Evolutionary conservation across 2,888 invertebrate species (phyloP).

Genomic region (Megaustenia siamemsis): DNA sequence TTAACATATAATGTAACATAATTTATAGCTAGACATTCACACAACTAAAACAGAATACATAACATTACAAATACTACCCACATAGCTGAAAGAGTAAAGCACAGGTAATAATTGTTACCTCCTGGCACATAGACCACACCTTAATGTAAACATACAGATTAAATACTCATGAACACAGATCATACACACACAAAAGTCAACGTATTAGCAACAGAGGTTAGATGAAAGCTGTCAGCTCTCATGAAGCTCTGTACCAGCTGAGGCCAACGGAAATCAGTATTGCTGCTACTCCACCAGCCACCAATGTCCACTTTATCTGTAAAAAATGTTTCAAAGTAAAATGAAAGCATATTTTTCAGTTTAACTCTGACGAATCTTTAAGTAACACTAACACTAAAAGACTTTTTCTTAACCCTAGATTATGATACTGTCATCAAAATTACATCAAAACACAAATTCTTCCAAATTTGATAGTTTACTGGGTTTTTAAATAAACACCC

Average conservation of each 20-base stretch:
- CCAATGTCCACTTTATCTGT: slow-evolving; percentile 64
- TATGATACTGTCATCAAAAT: too few relatives aligned
- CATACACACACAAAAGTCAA: background rate
- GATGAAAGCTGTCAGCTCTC: background rate
- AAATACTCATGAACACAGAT: slow-evolving; percentile 22
- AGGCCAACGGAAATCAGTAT: slow-evolving; percentile 64
- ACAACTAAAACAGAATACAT: too few relatives aligned
- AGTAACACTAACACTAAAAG: too few relatives aligned
- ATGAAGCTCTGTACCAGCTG: slow-evolving; percentile 53
- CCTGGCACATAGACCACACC: background rate
- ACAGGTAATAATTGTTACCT: background rate
- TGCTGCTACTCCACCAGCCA: slow-evolving; percentile 64
- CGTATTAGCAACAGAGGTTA: background rate
- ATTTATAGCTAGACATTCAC: too few relatives aligned
- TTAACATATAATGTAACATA: too few relatives aligned
- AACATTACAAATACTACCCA: background rate
- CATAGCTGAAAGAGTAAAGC: background rate
- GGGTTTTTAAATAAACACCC: too few relatives aligned
- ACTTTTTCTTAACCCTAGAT: too few relatives aligned
- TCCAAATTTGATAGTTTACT: too few relatives aligned
- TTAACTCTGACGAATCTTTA: too few relatives aligned
- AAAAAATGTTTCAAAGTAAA: slow-evolving; percentile 59
- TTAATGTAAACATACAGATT: background rate
- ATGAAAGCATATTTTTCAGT: background rate
- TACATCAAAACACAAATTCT: too few relatives aligned